These are phyloP conservation scores for Anhinga rufa DNA, from an alignment of 2,113 vertebrate genomes.

Conservation along the genomic window DNA sequence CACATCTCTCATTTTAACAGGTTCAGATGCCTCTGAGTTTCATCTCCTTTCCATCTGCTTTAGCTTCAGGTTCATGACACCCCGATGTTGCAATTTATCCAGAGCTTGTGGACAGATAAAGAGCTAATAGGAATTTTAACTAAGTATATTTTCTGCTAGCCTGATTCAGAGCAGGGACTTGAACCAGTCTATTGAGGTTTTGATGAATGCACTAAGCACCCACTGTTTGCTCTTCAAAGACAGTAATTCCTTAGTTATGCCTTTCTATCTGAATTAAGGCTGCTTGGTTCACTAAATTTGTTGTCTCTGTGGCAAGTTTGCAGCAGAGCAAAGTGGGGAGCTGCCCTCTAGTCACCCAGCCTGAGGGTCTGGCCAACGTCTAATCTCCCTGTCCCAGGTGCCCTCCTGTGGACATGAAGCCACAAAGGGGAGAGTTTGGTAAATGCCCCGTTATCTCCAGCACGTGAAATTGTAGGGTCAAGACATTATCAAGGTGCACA, in stretches of 20 bases:
- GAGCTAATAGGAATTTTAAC: neutral
- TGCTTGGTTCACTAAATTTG: neutral
- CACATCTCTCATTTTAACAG: neutral
- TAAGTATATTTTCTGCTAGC: neutral
- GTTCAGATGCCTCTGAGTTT: neutral
- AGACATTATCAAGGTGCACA: neutral
- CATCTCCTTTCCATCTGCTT: neutral
- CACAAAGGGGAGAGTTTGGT: neutral
- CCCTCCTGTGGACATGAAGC: neutral
- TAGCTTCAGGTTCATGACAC: neutral
- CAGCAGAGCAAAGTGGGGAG: neutral
- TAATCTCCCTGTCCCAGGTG: neutral
- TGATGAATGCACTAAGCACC: neutral
- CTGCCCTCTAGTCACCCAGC: neutral
- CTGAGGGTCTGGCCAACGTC: neutral
- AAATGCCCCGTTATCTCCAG: neutral
- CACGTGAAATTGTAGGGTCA: neutral
- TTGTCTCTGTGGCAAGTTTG: neutral
- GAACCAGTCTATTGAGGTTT: neutral
- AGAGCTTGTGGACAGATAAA: neutral
- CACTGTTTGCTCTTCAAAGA: neutral
- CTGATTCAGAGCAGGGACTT: neutral
- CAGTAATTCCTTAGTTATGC: neutral
- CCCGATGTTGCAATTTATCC: neutral
- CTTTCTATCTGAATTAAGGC: neutral